Evolutionary conservation across 2,888 invertebrate species (phyloP), one percentile per base, ranked within the genome.

Genomic region (Dicyrtomina minuta): DNA sequence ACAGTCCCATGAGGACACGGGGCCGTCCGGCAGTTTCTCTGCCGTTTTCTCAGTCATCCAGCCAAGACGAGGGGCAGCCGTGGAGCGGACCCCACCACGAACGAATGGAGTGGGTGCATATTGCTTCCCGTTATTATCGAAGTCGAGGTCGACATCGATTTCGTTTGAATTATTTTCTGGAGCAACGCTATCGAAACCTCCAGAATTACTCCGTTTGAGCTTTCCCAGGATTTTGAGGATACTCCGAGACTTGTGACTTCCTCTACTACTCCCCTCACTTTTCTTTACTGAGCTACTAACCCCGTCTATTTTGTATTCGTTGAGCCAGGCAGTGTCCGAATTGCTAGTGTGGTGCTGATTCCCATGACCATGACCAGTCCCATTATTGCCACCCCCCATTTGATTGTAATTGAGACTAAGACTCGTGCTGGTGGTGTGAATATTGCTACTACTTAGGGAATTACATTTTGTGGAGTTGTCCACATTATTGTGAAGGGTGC

Each of bases 1-100:
- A 24, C 88, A 86, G 80, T 92, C 89, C 90, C 95, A 92, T 74
- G 90, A 88, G 0, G 86, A 85, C 77, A 95, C 90, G 70, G 92
- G 90, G 78, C 88, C 87, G 68, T 88, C 88, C 77, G 88, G 86
- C 64, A 60, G 49, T 71, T 60, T 60, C 17, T 44, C 17, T n/a
- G 58, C 59, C 5, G 55, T 46, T 15, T 56, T 46, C 73, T 76
- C 71, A 74, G 78, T 81, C 77, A 82, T 84, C 86, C 87, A 87
- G 61, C 88, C 88, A 20, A 91, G 85, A 66, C 91, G 84, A 44
- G 89, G 87, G 44, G 88, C 87, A 68, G 89, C 88, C n/a, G 90
- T 90, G 13, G 89, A 89, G 75, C 91, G 82, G 24, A 89, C 84
- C 1, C 89, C 89, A 20, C 84, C 83, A 56, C 91, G 85, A 13